Conservation (phyloP, 2,888 invertebrate genomes). For the Merodon equestris region DNA sequence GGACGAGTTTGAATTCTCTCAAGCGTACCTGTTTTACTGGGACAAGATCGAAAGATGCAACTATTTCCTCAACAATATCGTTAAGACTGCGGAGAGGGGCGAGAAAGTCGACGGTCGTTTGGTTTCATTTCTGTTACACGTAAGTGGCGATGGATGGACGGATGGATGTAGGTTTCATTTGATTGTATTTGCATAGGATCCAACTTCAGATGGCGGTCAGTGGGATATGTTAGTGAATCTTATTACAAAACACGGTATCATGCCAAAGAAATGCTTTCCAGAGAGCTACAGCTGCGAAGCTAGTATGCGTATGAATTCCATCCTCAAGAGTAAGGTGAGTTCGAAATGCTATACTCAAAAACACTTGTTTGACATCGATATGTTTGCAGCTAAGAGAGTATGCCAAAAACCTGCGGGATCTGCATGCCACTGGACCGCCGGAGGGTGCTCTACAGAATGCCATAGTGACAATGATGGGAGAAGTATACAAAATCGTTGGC, state of each 20-base stretch:
- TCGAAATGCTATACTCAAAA: neutral
- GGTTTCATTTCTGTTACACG: conserved; percentile 87
- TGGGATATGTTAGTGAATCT: conserved; percentile 96
- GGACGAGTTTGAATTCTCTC: conserved; percentile 96
- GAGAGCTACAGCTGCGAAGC: conserved; percentile 89
- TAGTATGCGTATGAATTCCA: conserved; percentile 86
- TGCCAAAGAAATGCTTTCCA: conserved; percentile 93
- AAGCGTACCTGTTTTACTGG: conserved; percentile 93
- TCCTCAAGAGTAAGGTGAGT: conserved; percentile 89
- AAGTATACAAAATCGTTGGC: conserved; percentile 89
- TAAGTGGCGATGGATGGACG: conserved; percentile 72
- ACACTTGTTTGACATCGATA: neutral
- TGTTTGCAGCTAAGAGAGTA: conserved; percentile 86
- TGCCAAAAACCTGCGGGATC: conserved; percentile 85
- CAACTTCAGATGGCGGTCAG: conserved; percentile 92
- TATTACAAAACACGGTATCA: conserved; percentile 90
- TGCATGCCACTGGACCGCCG: conserved; percentile 82
- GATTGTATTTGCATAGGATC: conserved; percentile 81
- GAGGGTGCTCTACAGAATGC: conserved; percentile 83
- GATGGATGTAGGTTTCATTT: neutral
- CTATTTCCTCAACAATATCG: conserved; percentile 90
- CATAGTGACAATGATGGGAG: conserved; percentile 85
- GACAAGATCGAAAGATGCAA: conserved; percentile 94
- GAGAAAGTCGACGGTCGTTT: conserved; percentile 89
- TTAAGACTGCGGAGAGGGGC: conserved; percentile 85